Percentiles rank a stretch among this genome's conserved stretches.
phyloP scores from a whole-genome alignment of 2,888 invertebrate genomes.

The Incurvaria masculella region DNA sequence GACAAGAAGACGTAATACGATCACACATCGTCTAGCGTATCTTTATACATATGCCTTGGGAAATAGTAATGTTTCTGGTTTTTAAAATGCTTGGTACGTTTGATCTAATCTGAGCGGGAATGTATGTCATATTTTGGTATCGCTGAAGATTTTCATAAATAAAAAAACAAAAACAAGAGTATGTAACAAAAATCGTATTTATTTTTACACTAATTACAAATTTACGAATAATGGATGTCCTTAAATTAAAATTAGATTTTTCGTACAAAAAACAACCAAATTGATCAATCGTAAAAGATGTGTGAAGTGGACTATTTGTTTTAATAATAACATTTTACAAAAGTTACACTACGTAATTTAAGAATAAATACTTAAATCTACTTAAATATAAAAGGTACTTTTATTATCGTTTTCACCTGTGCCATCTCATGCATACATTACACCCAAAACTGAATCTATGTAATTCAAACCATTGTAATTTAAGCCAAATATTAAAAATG shows the following conservation, averaged over 20 bases:
- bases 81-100: too few species aligned
- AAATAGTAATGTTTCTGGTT: too few species aligned
- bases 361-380: constrained; percentile 51
- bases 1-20: neutral
- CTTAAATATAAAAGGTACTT: constrained; percentile 47
- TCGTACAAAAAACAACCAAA: neutral
- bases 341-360: constrained; percentile 28
- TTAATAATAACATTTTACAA: constrained; percentile 29
- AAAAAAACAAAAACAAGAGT: constrained; percentile 16
- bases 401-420: constrained; percentile 11
- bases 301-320: constrained; percentile 32
- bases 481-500: neutral
- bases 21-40: too few species aligned
- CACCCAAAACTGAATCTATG: neutral
- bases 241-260: constrained; percentile 9
- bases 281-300: constrained; percentile 11
- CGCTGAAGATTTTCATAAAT: too few species aligned
- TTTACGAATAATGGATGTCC: constrained; percentile 29
- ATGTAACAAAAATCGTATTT: constrained; percentile 53
- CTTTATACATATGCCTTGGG: too few species aligned
- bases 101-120: too few species aligned
- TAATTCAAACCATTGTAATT: neutral
- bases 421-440: neutral
- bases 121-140: too few species aligned
- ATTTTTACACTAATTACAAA: constrained; percentile 55